Percentiles rank a stretch among this genome's conserved stretches.
phyloP scores from a whole-genome alignment of 2,888 invertebrate genomes.

The Hybos culiciformis region DNA sequence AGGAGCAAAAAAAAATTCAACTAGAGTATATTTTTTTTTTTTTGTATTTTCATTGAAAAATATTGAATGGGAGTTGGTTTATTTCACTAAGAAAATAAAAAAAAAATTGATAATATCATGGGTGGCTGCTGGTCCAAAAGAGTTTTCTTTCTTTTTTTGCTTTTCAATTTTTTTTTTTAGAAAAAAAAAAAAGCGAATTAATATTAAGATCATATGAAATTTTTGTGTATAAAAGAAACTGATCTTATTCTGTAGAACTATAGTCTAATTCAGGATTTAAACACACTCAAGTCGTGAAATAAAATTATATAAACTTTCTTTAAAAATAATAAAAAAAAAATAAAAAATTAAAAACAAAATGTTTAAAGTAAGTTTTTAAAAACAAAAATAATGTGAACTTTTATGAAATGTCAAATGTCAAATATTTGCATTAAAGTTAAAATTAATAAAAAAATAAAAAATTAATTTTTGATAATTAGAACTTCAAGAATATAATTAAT shows the following conservation, averaged over 20 bases:
- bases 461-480: not conserved
- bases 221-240: conserved; percentile 27
- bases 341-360: conserved; percentile 10
- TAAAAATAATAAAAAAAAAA: not conserved
- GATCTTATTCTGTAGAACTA: conserved; percentile 24
- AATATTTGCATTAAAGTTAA: conserved; percentile 5
- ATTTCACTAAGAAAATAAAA: too few species aligned
- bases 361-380: conserved; percentile 16
- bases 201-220: too few species aligned
- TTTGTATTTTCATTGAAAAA: too few species aligned
- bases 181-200: too few species aligned
- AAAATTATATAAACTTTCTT: not conserved
- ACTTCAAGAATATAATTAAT: not conserved
- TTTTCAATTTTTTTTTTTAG: too few species aligned
- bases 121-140: too few species aligned
- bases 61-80: too few species aligned
- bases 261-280: conserved; percentile 33
- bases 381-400: not conserved
- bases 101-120: too few species aligned
- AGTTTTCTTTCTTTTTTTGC: too few species aligned
- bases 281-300: conserved; percentile 20
- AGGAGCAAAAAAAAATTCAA: too few species aligned
- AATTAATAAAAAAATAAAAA: not conserved
- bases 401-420: too few species aligned
- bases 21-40: too few species aligned